Base-by-base conservation (phyloP, 64 coral and sea anemone species). In the Cladopsammia gracilis region DNA sequence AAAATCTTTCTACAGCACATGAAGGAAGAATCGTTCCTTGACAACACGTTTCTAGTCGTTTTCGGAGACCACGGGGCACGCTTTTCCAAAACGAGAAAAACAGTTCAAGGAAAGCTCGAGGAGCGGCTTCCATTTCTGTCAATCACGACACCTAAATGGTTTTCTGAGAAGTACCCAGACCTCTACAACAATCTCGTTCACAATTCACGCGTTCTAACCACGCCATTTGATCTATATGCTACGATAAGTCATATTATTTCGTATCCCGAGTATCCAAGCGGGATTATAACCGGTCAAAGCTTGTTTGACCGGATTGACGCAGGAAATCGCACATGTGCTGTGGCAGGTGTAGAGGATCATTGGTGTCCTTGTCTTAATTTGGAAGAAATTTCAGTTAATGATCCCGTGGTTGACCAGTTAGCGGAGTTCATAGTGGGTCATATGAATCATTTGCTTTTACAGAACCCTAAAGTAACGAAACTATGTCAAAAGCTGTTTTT, bases 281-380 rank as follows among this genome's bases (percentile, higher is more conserved):
- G 65, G 0, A 25, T 92, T 14, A 84, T 11, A 20, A 68, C 61
- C 24, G 95, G 90, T 14, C 52, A 82, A 71, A 96, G 89, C 78
- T 47, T 96, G 62, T 92, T 96, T 44, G 26, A 13, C 24, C 58
- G 57, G 34, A 83, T 90, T 54, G 70, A 92, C 68, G 67, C 71
- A 4, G 19, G 53, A 53, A 86, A 75, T 10, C 87, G 93, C 14
- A 77, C 88, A 16, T 95, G 93, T 58, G 70, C 44, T 8, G 50
- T 25, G 18, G 62, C 93, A 18, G 93, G 93, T 10, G 87, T 89
- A 43, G 79, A 81, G 13, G 81, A 95, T 12, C 87, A 95, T 10
- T 95, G 93, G 93, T 95, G 93, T 53, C 93, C 93, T 8, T 95
- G 93, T 61, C 61, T 95, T 43, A 69, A 95, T 66, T 85, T 89